Percentiles rank a stretch among this genome's conserved stretches.
These are phyloP conservation scores for Tipula helvola DNA, from an alignment of 2,888 invertebrate species.

Conservation along the genomic window DNA sequence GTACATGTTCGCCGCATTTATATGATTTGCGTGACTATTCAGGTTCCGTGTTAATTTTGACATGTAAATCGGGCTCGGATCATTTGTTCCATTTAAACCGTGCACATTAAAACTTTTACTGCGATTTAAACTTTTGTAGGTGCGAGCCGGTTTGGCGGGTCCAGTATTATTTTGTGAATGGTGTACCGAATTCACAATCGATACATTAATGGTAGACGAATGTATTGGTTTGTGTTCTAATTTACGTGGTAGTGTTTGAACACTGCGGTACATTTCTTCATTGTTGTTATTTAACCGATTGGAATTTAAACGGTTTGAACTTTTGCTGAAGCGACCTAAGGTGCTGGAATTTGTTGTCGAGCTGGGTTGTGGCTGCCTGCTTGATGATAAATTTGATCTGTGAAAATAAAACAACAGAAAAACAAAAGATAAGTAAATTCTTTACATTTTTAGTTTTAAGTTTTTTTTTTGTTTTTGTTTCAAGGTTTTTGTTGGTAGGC, in stretches of 20 bases:
- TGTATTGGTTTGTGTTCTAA: conserved; percentile 31
- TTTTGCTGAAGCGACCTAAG: conserved; percentile 71
- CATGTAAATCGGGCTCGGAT: conserved; percentile 35
- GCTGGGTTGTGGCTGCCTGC: neutral
- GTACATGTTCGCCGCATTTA: conserved; percentile 39
- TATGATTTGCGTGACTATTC: conserved; percentile 32
- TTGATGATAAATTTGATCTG: neutral
- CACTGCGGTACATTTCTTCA: conserved; percentile 40
- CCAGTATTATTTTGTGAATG: conserved; percentile 36
- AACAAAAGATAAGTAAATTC: neutral
- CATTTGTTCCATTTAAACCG: conserved; percentile 40
- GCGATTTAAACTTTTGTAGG: conserved; percentile 62
- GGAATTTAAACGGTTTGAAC: conserved; percentile 54
- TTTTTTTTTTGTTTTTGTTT: neutral
- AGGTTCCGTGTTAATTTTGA: conserved; percentile 30
- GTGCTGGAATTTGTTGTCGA: conserved; percentile 42
- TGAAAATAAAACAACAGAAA: neutral
- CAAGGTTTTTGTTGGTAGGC: neutral
- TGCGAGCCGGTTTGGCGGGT: conserved; percentile 66
- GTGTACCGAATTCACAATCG: conserved; percentile 41
- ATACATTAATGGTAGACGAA: conserved; percentile 54
- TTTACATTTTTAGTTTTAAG: neutral
- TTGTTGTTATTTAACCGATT: conserved; percentile 36
- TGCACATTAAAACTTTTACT: conserved; percentile 82
- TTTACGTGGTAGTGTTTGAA: conserved; percentile 67